phyloP scores from a whole-genome alignment of 2,888 invertebrate species.

The Cepaea hortensis region DNA sequence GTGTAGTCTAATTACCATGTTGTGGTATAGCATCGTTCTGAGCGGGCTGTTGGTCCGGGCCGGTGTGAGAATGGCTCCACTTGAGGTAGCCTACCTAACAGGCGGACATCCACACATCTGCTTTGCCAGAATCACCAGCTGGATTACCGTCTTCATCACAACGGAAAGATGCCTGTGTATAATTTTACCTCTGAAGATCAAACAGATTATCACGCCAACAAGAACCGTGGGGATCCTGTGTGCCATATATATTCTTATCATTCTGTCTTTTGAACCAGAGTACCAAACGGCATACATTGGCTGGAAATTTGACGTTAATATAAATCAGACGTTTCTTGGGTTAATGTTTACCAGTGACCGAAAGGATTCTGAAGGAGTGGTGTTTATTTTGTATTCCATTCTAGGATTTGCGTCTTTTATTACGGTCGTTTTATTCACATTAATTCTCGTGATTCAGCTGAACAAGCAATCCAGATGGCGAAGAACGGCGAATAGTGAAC shows the following conservation, averaged over 20 bases:
- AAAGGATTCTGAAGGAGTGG: too few species aligned
- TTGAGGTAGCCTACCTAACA: background rate
- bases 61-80: background rate
- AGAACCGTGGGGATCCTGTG: background rate
- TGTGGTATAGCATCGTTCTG: background rate
- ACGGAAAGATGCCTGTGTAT: background rate
- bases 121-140: too few species aligned
- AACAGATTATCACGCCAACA: background rate
- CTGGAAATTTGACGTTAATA: background rate
- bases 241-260: background rate
- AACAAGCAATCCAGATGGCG: too few species aligned
- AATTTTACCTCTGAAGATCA: background rate
- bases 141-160: background rate
- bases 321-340: too few species aligned
- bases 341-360: too few species aligned
- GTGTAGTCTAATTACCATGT: background rate
- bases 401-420: too few species aligned
- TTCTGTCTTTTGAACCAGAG: background rate
- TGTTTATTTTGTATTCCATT: too few species aligned
- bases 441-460: too few species aligned
- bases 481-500: too few species aligned
- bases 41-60: background rate
- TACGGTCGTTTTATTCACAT: too few species aligned
- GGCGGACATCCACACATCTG: background rate
- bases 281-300: background rate